Conservation (phyloP, 30 jellyfish, hydroid and myxozoan species). For the Phacellophora camtschatica region DNA sequence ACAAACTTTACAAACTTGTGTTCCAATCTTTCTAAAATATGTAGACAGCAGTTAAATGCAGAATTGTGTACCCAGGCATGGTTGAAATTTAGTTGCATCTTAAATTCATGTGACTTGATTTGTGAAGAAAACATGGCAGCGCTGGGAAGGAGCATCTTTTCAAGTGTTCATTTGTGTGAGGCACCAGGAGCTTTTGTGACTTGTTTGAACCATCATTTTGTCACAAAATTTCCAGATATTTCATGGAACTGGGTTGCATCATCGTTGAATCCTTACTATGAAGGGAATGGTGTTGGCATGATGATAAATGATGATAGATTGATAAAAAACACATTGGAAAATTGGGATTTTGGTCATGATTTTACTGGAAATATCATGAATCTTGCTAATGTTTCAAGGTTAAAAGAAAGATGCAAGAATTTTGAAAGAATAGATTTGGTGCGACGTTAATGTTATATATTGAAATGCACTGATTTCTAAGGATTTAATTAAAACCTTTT, state of each 20-base stretch:
- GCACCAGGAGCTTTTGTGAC: conserved; percentile 99
- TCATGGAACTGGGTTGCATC: conserved; percentile 84
- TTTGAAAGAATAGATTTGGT: conserved; percentile 31
- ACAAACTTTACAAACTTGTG: conserved; percentile 72
- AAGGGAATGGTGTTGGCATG: conserved; percentile 74
- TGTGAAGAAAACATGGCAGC: not conserved
- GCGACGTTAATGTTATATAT: not conserved
- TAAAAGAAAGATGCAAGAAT: conserved; percentile 12
- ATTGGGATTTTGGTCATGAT: conserved; percentile 94
- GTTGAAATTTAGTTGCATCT: conserved; percentile 89
- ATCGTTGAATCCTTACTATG: conserved; percentile 93
- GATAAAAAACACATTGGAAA: conserved; percentile 56
- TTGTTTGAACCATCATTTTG: conserved; percentile 84
- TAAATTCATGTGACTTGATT: conserved; percentile 61
- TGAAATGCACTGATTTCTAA: not conserved
- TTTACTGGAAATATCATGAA: conserved; percentile 80
- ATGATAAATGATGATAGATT: conserved; percentile 92
- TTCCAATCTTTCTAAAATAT: conserved; percentile 30
- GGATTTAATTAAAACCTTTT: not conserved
- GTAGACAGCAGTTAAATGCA: conserved; percentile 56
- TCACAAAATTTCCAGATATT: conserved; percentile 30
- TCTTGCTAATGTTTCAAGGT: conserved; percentile 12
- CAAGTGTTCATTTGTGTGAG: conserved; percentile 92
- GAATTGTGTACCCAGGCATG: conserved; percentile 98
- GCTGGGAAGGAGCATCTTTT: not conserved